Base-by-base conservation (phyloP, 2,113 vertebrate genomes). In the Corythoichthys intestinalis region DNA sequence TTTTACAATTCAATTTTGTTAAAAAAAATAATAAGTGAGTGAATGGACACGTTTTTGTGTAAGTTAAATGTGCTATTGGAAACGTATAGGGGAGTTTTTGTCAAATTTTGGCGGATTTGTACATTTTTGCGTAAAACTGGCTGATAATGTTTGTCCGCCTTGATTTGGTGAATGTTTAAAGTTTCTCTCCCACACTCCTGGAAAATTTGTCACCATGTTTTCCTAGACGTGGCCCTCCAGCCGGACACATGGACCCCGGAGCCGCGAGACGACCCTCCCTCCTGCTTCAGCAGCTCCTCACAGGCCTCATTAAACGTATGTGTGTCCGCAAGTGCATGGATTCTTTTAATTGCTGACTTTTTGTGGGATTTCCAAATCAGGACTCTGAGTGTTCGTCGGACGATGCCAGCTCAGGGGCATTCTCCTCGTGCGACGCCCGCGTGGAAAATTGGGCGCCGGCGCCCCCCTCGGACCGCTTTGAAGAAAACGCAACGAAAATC, bases 371-470 rank as follows among this genome's bases (percentile, higher is more conserved):
- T 11, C 11, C 14, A 34, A 8, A 3, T 4, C 15, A 96, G 94
- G 94, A 93, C 77, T 94, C 94, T 0, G 92, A 93, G 2, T 92
- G 90, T 74, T 94, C 92, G 5, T 96, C 95, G 0, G 95, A 96
- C 71, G 95, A 95, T n/a, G 91, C 95, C 85, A 98, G 96, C 87
- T 98, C 96, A 0, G 96, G 96, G 6, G 92, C 98, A 37, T 94
- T 96, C 61, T 99, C 96, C 0, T 96, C 96, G 0, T 95, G 93
- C 91, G 91, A 86, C 91, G 87, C 85, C 6, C 89, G 92, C 20
- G 78, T 94, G 84, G 93, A 94, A 72, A 92, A 93, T 87, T 83
- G 91, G 57, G 89, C 91, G 69, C 91, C 91, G 28, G 86, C 88
- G 83, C 89, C 91, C 0, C 92, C 87, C 4, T 83, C 92, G 0